Evolutionary conservation across 2,888 invertebrate species (phyloP), one percentile per base, ranked within the genome.

Genomic region (Tetanocera ferruginea): DNA sequence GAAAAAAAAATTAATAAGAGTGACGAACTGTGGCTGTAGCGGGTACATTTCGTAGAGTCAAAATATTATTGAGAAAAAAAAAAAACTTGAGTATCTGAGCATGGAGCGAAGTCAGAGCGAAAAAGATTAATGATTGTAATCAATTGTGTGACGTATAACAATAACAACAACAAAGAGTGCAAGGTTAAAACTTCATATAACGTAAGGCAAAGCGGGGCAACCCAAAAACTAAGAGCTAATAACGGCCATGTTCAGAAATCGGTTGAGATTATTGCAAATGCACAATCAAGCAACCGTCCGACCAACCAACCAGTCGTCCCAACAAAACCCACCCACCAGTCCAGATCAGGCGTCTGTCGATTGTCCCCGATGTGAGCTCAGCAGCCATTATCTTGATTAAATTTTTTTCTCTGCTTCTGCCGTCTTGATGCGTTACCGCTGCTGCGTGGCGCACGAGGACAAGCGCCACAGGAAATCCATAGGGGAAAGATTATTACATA

Each of bases 111-210:
- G 79, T 79, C 80, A 81, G 81, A 79, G 81, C 84, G 83, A 84
- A 87, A 85, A 88, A 88, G 89, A 88, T 88, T 89, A 88, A 88
- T 88, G 88, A 87, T 86, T 88, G 88, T 87, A 87, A 89, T 88
- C 89, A 89, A 89, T 89, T 88, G 87, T 85, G 87, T 83, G 85
- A 84, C 86, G 85, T 85, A 70, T 77, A 79, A 78, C 77, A 77
- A 83, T 78, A 77, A 57, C 31, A 78, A 43, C 73, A 49, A 34
- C 52, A 78, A 78, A 77, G 79, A 80, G 70, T 72, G 79, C 43
- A 2, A 25, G 23, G 51, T 19, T 9, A 25, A 23, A n/a, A 52
- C 19, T 52, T 28, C 31, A 37, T 28, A 51, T 28, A 62, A 17
- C 17, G 5, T 28, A 8, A 57, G n/a, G 28, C 55, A 55, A 57